Evolutionary conservation across 2,888 invertebrate genomes (phyloP), one percentile per base, ranked within the genome.

Genomic region (Callyntrura sp.): DNA sequence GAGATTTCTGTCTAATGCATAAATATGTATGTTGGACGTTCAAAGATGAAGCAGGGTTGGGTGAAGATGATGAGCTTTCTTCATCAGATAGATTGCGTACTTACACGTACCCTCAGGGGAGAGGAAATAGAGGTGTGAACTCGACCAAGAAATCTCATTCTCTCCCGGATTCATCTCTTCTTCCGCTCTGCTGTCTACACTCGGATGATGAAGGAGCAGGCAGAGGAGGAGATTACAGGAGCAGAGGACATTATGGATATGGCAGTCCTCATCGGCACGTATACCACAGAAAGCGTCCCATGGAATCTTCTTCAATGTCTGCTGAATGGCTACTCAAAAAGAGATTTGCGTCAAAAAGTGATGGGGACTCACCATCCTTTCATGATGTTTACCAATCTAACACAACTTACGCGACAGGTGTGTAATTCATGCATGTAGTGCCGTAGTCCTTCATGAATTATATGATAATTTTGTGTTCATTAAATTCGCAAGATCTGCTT

Each of bases 301-400:
- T 78, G 62, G 85, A 90, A 51, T 90, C 90, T 23, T 81, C 91
- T n/a, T 92, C 92, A 8, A 81, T 92, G 65, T 92, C 92, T 4
- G 87, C 92, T 0, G 93, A 93, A 70, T 93, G 93, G 93, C 90
- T 93, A 2, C 86, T 93, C 5, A 93, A 92, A 81, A 92, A 92
- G 86, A 76, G 91, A 76, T 90, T 92, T 65, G 83, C 90, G 35
- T 93, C 92, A 9, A 93, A 93, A 70, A 92, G 92, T 82, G 93
- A 93, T 81, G 91, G 91, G 3, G 91, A 91, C 57, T 88, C 88
- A 17, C 91, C 91, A 0, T 91, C 91, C 4, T 45, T 91, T 57
- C 88, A 89, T 12, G 91, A 91, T 14, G 86, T 48, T 14, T 91
- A 86, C 35, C 88, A 70, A 20, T 65, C 88, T 6, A 82, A 73